These are phyloP conservation scores for Baccha elongata DNA, from an alignment of 2,888 invertebrate genomes.

Conservation along the genomic window DNA sequence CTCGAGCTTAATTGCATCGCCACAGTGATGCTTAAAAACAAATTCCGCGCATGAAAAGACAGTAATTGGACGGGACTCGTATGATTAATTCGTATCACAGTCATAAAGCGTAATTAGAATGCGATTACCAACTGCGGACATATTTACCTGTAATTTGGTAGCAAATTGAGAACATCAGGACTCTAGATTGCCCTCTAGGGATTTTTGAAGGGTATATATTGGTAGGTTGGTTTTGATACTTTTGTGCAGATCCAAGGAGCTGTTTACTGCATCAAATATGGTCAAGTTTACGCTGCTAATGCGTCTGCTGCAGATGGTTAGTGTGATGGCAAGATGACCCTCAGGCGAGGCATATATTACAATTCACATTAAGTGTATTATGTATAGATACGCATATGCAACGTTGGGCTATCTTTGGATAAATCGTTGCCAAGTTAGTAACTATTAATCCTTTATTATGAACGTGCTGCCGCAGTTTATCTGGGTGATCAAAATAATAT, in stretches of 20 bases:
- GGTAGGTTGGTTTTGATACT: constrained; percentile 13
- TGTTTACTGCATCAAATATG: constrained; percentile 45
- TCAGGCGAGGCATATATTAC: constrained; percentile 9
- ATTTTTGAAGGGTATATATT: constrained; percentile 9
- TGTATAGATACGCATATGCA: background rate
- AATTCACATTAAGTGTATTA: constrained; percentile 6
- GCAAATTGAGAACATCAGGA: constrained; percentile 52
- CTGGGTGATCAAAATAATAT: constrained; percentile 41
- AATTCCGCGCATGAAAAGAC: constrained; percentile 62
- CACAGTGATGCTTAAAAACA: constrained; percentile 54
- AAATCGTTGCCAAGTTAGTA: constrained; percentile 41
- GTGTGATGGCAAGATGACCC: constrained; percentile 51
- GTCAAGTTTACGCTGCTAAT: constrained; percentile 34
- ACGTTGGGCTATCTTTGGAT: constrained; percentile 18
- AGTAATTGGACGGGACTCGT: constrained; percentile 59
- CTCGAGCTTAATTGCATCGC: constrained; percentile 56
- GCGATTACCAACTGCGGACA: constrained; percentile 68
- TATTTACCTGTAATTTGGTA: constrained; percentile 72
- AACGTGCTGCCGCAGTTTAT: constrained; percentile 36
- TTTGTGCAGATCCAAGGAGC: constrained; percentile 30
- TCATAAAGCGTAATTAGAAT: constrained; percentile 73
- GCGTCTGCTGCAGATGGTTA: constrained; percentile 53
- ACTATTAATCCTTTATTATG: constrained; percentile 56
- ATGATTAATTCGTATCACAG: constrained; percentile 72
- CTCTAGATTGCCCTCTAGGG: constrained; percentile 29